Base-by-base conservation (phyloP, 2,888 invertebrate genomes). In the Drosophila cyrtoloma region DNA sequence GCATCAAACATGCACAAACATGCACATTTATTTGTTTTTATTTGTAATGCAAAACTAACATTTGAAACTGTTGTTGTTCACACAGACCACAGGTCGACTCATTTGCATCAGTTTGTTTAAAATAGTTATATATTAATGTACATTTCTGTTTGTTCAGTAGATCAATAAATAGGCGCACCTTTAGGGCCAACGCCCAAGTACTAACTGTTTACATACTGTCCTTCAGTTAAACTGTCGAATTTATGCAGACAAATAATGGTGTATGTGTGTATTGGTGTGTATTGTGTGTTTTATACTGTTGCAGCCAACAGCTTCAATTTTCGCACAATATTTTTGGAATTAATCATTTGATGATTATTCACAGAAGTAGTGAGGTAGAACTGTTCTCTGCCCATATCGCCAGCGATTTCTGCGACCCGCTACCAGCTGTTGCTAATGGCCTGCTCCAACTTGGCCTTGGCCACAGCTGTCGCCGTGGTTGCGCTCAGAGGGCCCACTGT, bases 371-470 rank as follows among this genome's bases (percentile, higher is more conserved):
- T 92, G 92, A 92, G 92, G 92, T 93, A 92, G 92, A 92, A 92
- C 88, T 89, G 84, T 90, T 87, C 33, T 72, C 61, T 65, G 68
- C 55, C 55, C 28, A 51, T 64, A 37, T 71, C 62, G 62, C 61
- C 61, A 33, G 47, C 44, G 53, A 28, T 57, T 53, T 56, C 7
- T 7, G 26, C 9, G 28, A 39, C 19, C 28, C 16, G 28, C 39
- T 91, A 93, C 93, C 93, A 93, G 56, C 92, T 93, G 80, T 93
- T 93, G 68, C 91, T 88, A 39, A 93, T 92, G 68, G 91, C 90
- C 65, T 87, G 85, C 82, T 93, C 93, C 62, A 92, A 72, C 84
- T 93, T 93, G 33, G 93, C 91, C 79, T 91, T 93, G 37, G 90
- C 84, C 19, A 84, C 83, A 5, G 82, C 87, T 1, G 74, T 77